Base-by-base conservation (phyloP, 2,113 vertebrate species). In the Albula glossodonta region DNA sequence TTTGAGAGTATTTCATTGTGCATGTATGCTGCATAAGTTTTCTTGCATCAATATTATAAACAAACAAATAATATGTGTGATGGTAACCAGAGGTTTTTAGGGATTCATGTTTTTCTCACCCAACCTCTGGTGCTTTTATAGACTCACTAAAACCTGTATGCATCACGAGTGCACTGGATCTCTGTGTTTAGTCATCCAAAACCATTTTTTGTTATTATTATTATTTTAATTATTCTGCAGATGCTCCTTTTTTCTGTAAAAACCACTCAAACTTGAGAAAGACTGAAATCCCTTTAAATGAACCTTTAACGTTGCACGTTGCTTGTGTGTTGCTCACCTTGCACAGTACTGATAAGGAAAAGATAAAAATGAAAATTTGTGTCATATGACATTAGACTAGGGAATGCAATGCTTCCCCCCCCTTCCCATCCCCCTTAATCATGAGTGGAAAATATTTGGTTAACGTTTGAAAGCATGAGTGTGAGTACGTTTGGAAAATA, bases 241-340 rank as follows among this genome's bases (percentile, higher is more conserved):
- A 41, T 41, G 31, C 31, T 41, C 31, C 31, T 80, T 81, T 41
- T 11, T n/a, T 74, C 17, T 60, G 51, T 86, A 78, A 57, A 49
- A 66, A 83, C 85, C 81, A 78, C 80, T 78, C 66, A 86, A 74
- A 74, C 70, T 74, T 22, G 22, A 74, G 66, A 56, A 74, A 52
- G 81, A 56, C 79, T 19, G 41, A 81, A 86, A 52, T 41, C 85
- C 85, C 85, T 86, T 86, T 86, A 86, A 86, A 83, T 74, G 50
- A 82, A 63, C 56, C 80, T 83, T 74, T 82, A 82, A 86, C 12
- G n/a, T 81, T 70, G 52, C 51, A 51, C 25, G 83, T 53, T 78
- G 74, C 22, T 78, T 15, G 83, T 53, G 63, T 74, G 74, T 84
- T 84, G 66, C 51, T 48, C 51, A 77, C 74, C 48, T 82, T 82